Base-by-base conservation (phyloP, 2,888 invertebrate species). In the Ormia ochracea region DNA sequence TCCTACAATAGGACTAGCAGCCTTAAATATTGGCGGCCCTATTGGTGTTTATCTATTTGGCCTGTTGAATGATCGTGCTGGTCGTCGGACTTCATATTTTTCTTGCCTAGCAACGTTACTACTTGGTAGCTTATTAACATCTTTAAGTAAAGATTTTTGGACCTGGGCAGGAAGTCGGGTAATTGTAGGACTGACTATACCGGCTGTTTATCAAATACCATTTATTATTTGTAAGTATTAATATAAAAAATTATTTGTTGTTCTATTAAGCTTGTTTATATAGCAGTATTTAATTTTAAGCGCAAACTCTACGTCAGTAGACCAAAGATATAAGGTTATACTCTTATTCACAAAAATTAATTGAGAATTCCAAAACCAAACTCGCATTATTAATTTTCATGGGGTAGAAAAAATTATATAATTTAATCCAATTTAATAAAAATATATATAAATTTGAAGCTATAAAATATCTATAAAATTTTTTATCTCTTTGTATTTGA, bases 151-250 rank as follows among this genome's bases (percentile, higher is more conserved):
- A 50, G 92, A 94, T 85, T 96, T 95, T 88, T 95, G 95, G 94
- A 92, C 93, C 82, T 97, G 97, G 96, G 93, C 95, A 1, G 90
- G 92, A 2, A 95, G 95, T 84, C 91, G 97, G 81, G 91, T 94
- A 17, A 91, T 96, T 56, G 96, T 97, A n/a, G 98, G 98, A 3
- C 90, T 96, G 5, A 96, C 97, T 0, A 95, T 97, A 85, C 97
- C 97, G 3, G 97, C 97, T 1, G 94, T 97, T 43, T 97, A 97
- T 89, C 96, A 97, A 90, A 97, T 97, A 89, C 97, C 98, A 0
- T 97, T 97, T 88, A 97, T 97, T 77, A 96, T 98, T 86, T 96
- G 97, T 97, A 90, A 93, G 94, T 92, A 86, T n/a, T n/a, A 21
- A 17, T 21, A 26, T 41, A 23, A 41, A 41, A 1, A 41, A 17